Percentiles rank a stretch among this genome's conserved stretches.
These are phyloP conservation scores for Charaxes varanes DNA, from an alignment of 1,140 invertebrate genomes.

Conservation along the genomic window DNA sequence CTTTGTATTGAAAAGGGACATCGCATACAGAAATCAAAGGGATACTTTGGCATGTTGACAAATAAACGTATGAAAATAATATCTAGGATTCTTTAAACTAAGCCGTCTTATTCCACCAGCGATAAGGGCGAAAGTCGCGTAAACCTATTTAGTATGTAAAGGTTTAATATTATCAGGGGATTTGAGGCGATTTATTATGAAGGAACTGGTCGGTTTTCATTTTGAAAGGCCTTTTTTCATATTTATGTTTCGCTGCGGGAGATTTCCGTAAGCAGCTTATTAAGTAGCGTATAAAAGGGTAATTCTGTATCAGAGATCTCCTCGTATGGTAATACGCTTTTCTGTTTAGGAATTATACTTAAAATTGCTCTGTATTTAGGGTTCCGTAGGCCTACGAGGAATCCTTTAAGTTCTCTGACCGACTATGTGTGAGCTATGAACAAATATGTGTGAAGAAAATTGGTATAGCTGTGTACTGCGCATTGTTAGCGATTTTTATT, in stretches of 20 bases:
- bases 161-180: conserved; percentile 52
- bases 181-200: conserved; percentile 52
- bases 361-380: too few species aligned
- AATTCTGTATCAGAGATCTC: too few species aligned
- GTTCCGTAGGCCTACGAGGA: too few species aligned
- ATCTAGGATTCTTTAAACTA: conserved; percentile 17
- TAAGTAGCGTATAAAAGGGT: conserved; percentile 17
- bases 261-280: conserved; percentile 43
- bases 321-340: too few species aligned
- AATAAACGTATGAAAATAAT: conserved; percentile 53
- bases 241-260: conserved; percentile 31
- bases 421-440: too few species aligned
- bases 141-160: conserved; percentile 20
- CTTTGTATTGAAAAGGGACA: conserved; percentile 45
- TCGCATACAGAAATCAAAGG: conserved; percentile 55
- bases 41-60: conserved; percentile 62
- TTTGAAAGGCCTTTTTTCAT: conserved; percentile 31
- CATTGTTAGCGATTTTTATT: too few species aligned
- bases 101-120: conserved; percentile 1
- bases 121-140: conserved; percentile 15
- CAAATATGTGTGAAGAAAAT: too few species aligned
- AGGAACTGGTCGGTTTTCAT: conserved; percentile 38
- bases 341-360: too few species aligned
- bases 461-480: too few species aligned
- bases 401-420: too few species aligned